Conservation (phyloP, 2,113 vertebrate genomes). For the Elephantulus edwardii region DNA sequence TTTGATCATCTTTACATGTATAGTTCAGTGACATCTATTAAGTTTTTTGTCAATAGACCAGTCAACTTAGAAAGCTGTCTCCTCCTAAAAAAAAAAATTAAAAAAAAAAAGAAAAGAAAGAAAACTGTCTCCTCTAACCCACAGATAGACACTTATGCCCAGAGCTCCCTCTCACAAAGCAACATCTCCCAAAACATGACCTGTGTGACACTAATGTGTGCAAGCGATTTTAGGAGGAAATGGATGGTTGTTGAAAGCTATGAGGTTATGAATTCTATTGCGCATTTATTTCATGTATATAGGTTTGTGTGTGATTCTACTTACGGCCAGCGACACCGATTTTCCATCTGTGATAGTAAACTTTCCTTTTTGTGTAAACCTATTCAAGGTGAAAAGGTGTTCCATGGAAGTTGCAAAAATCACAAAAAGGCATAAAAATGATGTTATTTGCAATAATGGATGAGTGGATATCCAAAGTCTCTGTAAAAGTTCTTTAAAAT, state of each 20-base stretch:
- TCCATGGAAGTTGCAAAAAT: neutral
- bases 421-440: slow-evolving; percentile 20
- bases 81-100: no score
- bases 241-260: neutral
- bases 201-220: neutral
- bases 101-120: no score
- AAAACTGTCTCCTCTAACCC: neutral
- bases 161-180: neutral
- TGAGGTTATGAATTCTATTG: neutral
- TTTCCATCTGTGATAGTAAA: slow-evolving; percentile 49
- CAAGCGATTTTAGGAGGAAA: neutral
- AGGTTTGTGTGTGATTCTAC: neutral
- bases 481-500: no score
- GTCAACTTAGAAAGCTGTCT: neutral
- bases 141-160: neutral
- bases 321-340: neutral
- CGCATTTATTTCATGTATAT: neutral
- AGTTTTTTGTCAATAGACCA: neutral
- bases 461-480: no score
- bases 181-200: neutral
- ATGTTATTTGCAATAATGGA: no score
- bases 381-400: neutral
- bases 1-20: neutral
- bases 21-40: neutral
- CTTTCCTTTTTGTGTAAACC: slow-evolving; percentile 51